These are phyloP conservation scores for Lagorchestes hirsutus DNA, from an alignment of 2,797 vertebrate species.

Conservation along the genomic window DNA sequence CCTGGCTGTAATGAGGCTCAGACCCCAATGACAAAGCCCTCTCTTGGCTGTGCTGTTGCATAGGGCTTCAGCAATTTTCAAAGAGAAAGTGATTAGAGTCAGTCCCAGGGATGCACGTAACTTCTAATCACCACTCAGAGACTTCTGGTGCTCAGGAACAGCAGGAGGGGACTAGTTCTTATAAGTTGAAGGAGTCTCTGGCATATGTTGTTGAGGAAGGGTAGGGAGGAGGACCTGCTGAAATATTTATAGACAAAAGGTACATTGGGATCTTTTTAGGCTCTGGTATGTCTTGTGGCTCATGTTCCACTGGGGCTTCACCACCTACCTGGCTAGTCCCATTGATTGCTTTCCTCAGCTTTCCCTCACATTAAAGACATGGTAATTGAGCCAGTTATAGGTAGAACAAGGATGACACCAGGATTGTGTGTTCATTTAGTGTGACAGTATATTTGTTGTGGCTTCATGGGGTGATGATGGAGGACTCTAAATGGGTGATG, in stretches of 20 bases:
- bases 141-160: conserved; percentile 79
- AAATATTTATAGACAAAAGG: conserved; percentile 83
- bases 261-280: conserved; percentile 71
- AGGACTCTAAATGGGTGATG: not conserved
- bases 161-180: conserved; percentile 82
- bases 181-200: conserved; percentile 80
- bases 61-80: conserved; percentile 85
- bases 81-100: conserved; percentile 86
- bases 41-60: conserved; percentile 84
- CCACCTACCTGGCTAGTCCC: conserved; percentile 19
- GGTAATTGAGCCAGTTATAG: not conserved
- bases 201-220: conserved; percentile 79
- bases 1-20: conserved; percentile 82
- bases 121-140: conserved; percentile 85
- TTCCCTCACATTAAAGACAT: not conserved
- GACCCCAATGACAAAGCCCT: conserved; percentile 74
- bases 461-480: not conserved
- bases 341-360: not conserved
- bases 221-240: conserved; percentile 72
- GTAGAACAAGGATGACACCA: conserved; percentile 8
- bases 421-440: not conserved
- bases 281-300: conserved; percentile 63
- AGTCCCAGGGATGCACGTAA: conserved; percentile 84
- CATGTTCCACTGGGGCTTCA: conserved; percentile 46
- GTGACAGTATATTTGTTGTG: accelerated